Percentiles rank a stretch among this genome's conserved stretches.
These are phyloP conservation scores for Ceyx cyanopectus DNA, from an alignment of 2,113 vertebrate genomes.

Conservation along the genomic window DNA sequence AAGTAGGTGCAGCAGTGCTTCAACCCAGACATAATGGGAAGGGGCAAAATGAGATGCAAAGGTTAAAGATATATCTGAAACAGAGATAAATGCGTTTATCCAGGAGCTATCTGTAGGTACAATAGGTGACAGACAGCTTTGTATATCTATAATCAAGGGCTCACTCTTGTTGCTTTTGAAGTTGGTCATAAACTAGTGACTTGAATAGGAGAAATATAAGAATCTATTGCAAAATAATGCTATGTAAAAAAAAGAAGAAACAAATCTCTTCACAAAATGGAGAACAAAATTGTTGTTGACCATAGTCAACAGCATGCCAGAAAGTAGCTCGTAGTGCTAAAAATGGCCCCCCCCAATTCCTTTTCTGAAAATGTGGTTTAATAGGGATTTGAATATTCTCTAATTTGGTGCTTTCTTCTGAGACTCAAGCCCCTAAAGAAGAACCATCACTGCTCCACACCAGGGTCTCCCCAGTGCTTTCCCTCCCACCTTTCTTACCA, in stretches of 20 bases:
- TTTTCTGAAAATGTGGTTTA: not conserved
- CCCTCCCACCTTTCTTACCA: not conserved
- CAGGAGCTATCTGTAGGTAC: not conserved
- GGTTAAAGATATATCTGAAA: not conserved
- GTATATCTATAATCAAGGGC: not conserved
- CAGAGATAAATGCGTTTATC: not conserved
- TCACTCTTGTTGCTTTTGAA: not conserved
- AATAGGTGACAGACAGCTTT: not conserved
- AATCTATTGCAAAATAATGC: not conserved
- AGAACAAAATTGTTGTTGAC: not conserved
- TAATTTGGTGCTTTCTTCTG: not conserved
- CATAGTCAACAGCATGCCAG: not conserved
- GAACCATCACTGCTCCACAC: not conserved
- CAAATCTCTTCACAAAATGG: not conserved
- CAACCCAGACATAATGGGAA: not conserved
- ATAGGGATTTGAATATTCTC: not conserved
- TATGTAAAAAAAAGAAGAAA: not conserved
- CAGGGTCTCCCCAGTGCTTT: not conserved
- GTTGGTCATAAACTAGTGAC: not conserved
- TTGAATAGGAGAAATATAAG: not conserved
- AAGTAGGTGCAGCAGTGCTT: not conserved
- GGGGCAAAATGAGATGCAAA: not conserved
- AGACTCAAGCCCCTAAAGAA: not conserved
- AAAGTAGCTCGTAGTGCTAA: not conserved
- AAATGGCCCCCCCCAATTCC: rapidly evolving